Evolutionary conservation across 2,113 vertebrate genomes (phyloP).

Genomic region (Nicator chloris): DNA sequence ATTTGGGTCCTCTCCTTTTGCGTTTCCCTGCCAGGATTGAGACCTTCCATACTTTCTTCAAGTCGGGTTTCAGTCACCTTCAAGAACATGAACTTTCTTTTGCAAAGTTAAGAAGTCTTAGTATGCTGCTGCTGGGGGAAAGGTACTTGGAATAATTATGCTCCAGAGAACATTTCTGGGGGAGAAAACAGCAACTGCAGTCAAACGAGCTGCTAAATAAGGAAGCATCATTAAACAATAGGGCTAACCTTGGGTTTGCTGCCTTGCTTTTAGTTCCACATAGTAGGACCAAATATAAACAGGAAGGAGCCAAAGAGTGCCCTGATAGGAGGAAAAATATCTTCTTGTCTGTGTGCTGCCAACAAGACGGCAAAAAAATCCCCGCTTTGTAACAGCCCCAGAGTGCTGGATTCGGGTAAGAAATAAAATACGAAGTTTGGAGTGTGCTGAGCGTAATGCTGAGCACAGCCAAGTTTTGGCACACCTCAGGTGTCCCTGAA

Average conservation of each 20-base stretch:
- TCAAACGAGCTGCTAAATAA: conserved; percentile 45
- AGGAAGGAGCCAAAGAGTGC: conserved; percentile 46
- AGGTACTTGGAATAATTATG: background rate
- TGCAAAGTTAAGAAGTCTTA: background rate
- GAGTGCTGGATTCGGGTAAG: background rate
- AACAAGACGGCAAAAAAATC: background rate
- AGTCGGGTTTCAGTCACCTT: background rate
- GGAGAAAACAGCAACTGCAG: conserved; percentile 23
- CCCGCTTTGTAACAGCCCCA: accelerated
- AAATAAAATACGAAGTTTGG: accelerated
- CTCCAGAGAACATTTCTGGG: conserved; percentile 20
- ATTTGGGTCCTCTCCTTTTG: background rate
- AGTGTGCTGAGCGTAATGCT: background rate
- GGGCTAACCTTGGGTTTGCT: conserved; percentile 30
- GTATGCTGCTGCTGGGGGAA: background rate
- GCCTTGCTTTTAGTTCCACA: conserved; percentile 25
- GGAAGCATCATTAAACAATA: conserved; percentile 45
- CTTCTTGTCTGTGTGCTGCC: background rate
- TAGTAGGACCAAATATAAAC: conserved; percentile 14
- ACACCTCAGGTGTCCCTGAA: background rate
- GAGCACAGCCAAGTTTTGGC: background rate
- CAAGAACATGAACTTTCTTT: background rate
- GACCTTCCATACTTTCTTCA: background rate
- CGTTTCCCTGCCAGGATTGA: background rate
- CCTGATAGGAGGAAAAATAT: background rate